Conservation (phyloP, 1,140 invertebrate genomes). For the Neodiprion pinetum region DNA sequence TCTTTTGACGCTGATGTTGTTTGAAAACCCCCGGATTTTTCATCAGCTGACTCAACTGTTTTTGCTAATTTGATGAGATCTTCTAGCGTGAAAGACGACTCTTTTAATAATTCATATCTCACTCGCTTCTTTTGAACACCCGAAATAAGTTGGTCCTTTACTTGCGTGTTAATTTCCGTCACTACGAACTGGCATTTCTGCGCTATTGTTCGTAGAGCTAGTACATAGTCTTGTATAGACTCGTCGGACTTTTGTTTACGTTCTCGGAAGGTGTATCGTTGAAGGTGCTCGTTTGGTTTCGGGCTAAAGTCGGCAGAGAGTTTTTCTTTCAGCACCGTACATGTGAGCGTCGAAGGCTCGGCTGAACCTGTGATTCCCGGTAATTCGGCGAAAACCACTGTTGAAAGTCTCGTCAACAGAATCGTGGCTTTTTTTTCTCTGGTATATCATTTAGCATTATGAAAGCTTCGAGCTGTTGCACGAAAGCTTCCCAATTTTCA, state of each 20-base stretch:
- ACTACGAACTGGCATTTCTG: slow-evolving; percentile 15
- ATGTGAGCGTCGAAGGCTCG: background rate
- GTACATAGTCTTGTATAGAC: slow-evolving; percentile 15
- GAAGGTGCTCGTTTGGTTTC: slow-evolving; percentile 12
- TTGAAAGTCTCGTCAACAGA: slow-evolving; percentile 10
- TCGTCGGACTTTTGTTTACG: slow-evolving; percentile 19
- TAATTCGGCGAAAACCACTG: slow-evolving; percentile 8
- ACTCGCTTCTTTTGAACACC: slow-evolving; percentile 12
- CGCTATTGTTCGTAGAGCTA: slow-evolving; percentile 13
- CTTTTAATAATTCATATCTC: slow-evolving; percentile 18
- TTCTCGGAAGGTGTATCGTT: slow-evolving; percentile 15
- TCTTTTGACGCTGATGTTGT: background rate
- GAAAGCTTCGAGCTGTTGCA: slow-evolving; percentile 11
- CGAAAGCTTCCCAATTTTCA: background rate
- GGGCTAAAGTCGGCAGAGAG: background rate
- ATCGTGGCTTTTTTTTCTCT: slow-evolving; percentile 8
- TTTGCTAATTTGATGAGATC: background rate
- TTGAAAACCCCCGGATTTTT: slow-evolving; percentile 15
- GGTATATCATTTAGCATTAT: slow-evolving; percentile 7
- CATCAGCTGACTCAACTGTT: background rate
- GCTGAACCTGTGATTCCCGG: background rate
- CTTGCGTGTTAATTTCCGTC: slow-evolving; percentile 9
- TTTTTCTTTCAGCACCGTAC: background rate
- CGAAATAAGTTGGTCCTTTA: slow-evolving; percentile 19
- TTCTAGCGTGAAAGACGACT: background rate